A percentile compares a stretch with the other conserved stretches of the same genome.
These are phyloP conservation scores for Mionectes olivaceus DNA, from an alignment of 2,797 vertebrate species.

Conservation along the genomic window DNA sequence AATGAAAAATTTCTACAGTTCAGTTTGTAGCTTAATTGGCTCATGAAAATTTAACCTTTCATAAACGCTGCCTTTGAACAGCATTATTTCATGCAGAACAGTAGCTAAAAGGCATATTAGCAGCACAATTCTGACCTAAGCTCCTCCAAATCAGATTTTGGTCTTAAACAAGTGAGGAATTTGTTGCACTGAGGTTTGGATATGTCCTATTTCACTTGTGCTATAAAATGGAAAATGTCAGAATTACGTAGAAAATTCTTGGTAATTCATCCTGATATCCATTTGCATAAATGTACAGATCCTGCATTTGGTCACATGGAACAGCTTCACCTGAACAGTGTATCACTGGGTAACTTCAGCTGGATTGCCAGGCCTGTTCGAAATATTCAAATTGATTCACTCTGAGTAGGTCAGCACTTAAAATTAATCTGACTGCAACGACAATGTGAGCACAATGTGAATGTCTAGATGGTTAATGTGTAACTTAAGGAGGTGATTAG, in stretches of 20 bases:
- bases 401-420: neutral
- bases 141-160: neutral
- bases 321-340: neutral
- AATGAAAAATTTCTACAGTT: neutral
- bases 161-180: neutral
- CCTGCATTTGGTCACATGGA: neutral
- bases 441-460: neutral
- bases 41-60: neutral
- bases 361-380: neutral
- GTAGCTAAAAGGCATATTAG: neutral
- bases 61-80: neutral
- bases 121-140: neutral
- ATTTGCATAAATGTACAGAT: neutral
- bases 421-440: neutral
- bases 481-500: conserved; percentile 19
- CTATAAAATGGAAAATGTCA: neutral
- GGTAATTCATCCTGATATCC: neutral
- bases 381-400: neutral
- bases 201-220: neutral
- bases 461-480: neutral
- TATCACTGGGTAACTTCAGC: neutral
- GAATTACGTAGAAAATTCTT: neutral
- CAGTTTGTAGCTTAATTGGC: neutral
- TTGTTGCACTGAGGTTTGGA: neutral
- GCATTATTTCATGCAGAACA: neutral